phyloP scores from a whole-genome alignment of 2,797 vertebrate genomes.

The Benthosema pterotum region DNA sequence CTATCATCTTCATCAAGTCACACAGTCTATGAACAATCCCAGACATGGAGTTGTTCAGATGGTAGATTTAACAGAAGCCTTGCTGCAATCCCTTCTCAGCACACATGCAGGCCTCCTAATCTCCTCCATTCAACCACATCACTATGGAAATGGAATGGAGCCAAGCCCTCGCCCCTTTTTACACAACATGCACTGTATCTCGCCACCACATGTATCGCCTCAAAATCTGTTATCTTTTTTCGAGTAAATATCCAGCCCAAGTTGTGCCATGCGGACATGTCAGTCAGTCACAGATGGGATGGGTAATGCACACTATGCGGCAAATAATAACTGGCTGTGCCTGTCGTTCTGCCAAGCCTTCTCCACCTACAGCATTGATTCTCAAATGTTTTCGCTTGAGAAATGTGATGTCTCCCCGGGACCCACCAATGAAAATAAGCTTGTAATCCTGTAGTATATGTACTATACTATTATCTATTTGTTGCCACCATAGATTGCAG shows the following conservation, averaged over 20 bases:
- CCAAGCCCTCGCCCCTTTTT: conserved; percentile 59
- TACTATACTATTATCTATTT: too few relatives aligned
- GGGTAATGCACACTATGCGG: conserved; percentile 59
- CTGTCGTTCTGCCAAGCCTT: background rate
- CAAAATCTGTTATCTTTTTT: too few relatives aligned
- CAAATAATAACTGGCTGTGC: conserved; percentile 31
- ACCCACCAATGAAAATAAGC: too few relatives aligned
- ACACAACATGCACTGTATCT: too few relatives aligned
- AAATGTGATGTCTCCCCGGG: too few relatives aligned
- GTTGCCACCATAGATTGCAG: too few relatives aligned
- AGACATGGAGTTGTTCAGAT: conserved; percentile 64
- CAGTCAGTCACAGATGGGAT: conserved; percentile 58
- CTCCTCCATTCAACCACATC: conserved; percentile 78
- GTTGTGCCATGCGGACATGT: conserved; percentile 69
- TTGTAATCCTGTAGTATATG: too few relatives aligned
- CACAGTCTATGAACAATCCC: conserved; percentile 45
- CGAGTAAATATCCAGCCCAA: conserved; percentile 47
- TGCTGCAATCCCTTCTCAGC: conserved; percentile 72
- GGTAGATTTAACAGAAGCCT: conserved; percentile 66
- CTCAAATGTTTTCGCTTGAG: too few relatives aligned
- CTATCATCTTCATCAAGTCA: conserved; percentile 10
- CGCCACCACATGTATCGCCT: too few relatives aligned
- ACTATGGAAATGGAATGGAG: conserved; percentile 84
- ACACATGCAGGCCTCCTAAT: conserved; percentile 70
- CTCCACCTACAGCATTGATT: too few relatives aligned